Evolutionary conservation across 2,888 invertebrate genomes (phyloP), one percentile per base, ranked within the genome.

Genomic region (Calliopum simillimum): DNA sequence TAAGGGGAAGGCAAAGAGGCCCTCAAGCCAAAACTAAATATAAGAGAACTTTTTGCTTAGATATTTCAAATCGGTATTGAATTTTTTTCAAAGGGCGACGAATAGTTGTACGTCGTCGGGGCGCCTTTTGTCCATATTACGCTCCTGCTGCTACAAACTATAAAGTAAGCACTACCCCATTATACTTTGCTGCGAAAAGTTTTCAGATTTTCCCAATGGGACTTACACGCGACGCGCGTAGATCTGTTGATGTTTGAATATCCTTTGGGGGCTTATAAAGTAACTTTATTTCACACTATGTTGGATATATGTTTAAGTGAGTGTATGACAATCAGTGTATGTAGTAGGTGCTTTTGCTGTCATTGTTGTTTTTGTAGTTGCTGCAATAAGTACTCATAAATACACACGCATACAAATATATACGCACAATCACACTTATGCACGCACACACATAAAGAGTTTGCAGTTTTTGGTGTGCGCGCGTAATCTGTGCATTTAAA

Each of bases 401-500:
- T 51, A 69, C 61, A 49, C 66, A 13, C 53, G 51, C 49, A n/a
- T n/a, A 49, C 21, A 49, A 19, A 58, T 25, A 49, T 21, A 23
- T 41, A 33, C 43, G 21, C 51, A 41, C 5, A 33, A 33, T 33
- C 8, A 16, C 44, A 46, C n/a, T 21, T 23, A 16, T n/a, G n/a
- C 46, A 51, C 19, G 59, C 47, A 59, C 8, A 47, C 43, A 33
- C n/a, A n/a, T n/a, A n/a, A n/a, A n/a, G n/a, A n/a, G n/a, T n/a
- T 33, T 33, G 33, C 33, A 33, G 33, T 43, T 44, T 65, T 44
- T 43, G 44, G 62, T 53, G 25, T 25, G 55, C 43, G 16, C 59
- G 43, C 61, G 46, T 68, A 61, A 68, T 68, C 68, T 70, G 59
- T 64, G 65, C 70, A 70, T 59, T 70, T 69, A 72, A 72, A 72